Conservation (phyloP, 2,888 invertebrate species). For the Drosophila sordidula region DNA sequence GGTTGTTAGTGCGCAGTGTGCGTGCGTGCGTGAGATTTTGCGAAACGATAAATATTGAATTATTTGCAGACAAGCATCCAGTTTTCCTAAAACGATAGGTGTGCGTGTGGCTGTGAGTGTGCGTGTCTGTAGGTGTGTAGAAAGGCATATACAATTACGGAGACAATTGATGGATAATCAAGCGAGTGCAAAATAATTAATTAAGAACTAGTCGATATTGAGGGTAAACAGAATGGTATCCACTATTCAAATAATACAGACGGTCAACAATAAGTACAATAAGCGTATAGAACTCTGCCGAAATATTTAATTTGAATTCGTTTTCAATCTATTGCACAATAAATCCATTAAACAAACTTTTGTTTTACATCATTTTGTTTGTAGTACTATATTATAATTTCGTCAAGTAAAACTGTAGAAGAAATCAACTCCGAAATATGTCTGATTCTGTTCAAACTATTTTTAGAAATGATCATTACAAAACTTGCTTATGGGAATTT, state of each 20-base stretch:
- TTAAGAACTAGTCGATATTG: slow-evolving; percentile 6
- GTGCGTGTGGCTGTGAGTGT: background rate
- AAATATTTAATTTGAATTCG: too few relatives aligned
- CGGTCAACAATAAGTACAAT: too few relatives aligned
- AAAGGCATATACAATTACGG: slow-evolving; percentile 10
- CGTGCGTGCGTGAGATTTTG: slow-evolving; percentile 50
- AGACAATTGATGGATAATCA: slow-evolving; percentile 16
- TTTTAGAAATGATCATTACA: too few relatives aligned
- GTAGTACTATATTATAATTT: too few relatives aligned
- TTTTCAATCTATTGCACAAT: too few relatives aligned
- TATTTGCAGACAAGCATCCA: slow-evolving; percentile 44
- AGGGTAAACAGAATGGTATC: background rate
- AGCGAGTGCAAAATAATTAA: slow-evolving; percentile 23
- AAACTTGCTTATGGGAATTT: too few relatives aligned
- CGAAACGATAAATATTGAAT: slow-evolving; percentile 53
- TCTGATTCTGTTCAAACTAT: too few relatives aligned
- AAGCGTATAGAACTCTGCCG: too few relatives aligned
- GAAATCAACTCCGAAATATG: too few relatives aligned
- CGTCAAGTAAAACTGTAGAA: too few relatives aligned
- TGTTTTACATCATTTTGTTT: too few relatives aligned
- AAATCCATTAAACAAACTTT: too few relatives aligned
- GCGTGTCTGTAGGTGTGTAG: background rate
- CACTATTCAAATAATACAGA: background rate
- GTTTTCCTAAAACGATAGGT: slow-evolving; percentile 11
- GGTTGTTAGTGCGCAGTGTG: slow-evolving; percentile 36